phyloP scores from a whole-genome alignment of 2,797 vertebrate species.

The Hephaestus fuliginosus region DNA sequence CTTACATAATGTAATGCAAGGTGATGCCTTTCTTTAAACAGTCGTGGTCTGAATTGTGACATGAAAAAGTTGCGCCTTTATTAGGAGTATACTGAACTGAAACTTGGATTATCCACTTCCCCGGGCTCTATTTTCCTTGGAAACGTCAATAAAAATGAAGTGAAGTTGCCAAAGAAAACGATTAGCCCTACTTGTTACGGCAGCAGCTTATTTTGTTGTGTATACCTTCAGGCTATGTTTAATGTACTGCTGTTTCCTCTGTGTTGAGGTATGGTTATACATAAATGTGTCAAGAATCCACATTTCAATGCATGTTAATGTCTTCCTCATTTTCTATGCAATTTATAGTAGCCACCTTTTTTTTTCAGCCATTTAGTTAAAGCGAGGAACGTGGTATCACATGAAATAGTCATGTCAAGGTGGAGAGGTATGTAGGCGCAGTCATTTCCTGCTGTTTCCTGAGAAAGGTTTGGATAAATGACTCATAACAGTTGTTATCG shows the following conservation, averaged over 20 bases:
- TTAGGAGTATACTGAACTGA: background rate
- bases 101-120: no score
- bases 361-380: background rate
- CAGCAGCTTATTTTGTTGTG: background rate
- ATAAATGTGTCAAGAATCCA: background rate
- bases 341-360: background rate
- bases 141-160: background rate
- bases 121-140: background rate
- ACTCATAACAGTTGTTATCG: conserved; percentile 28
- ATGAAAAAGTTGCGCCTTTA: background rate
- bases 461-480: conserved; percentile 6
- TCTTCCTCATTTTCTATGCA: background rate
- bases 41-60: background rate
- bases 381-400: background rate
- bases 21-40: background rate
- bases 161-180: background rate
- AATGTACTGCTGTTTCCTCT: background rate
- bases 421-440: background rate
- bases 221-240: background rate
- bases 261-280: background rate
- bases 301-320: background rate
- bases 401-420: background rate
- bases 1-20: background rate
- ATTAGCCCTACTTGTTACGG: background rate
- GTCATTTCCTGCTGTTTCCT: background rate